phyloP scores from a whole-genome alignment of 2,797 vertebrate species.

The Parauchenoglanis punctatus region DNA sequence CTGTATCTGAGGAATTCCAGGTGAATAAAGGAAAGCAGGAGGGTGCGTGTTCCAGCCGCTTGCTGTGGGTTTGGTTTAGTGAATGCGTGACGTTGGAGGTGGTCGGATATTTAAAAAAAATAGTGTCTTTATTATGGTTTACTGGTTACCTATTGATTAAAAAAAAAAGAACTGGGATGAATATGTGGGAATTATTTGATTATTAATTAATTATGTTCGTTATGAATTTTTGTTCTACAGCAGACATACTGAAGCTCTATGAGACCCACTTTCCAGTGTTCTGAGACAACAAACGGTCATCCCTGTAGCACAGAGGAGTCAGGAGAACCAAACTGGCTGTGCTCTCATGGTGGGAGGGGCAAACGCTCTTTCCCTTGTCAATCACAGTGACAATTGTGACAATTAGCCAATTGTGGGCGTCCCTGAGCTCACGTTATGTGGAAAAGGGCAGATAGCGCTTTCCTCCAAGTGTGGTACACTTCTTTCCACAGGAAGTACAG shows the following conservation, averaged over 20 bases:
- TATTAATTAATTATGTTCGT: neutral
- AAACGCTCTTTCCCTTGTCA: neutral
- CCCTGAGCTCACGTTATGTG: neutral
- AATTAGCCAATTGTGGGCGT: neutral
- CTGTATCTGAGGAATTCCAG: conserved; percentile 84
- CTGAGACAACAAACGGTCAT: neutral
- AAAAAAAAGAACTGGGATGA: neutral
- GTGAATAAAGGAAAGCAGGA: conserved; percentile 78
- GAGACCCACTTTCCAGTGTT: neutral
- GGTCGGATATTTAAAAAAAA: neutral
- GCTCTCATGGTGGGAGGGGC: neutral
- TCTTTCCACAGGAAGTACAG: neutral
- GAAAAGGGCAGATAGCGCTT: neutral
- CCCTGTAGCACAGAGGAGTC: neutral
- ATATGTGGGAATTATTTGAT: neutral
- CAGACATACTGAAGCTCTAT: neutral
- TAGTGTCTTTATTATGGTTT: neutral
- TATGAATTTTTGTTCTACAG: neutral
- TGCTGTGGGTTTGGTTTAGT: conserved; percentile 18
- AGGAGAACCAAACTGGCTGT: neutral
- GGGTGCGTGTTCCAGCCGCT: conserved; percentile 34
- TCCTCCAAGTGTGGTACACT: neutral
- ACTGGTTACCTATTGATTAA: neutral
- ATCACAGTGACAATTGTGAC: neutral
- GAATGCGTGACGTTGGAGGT: neutral